These are phyloP conservation scores for Tipula unca DNA, from an alignment of 2,888 invertebrate genomes.

Conservation along the genomic window DNA sequence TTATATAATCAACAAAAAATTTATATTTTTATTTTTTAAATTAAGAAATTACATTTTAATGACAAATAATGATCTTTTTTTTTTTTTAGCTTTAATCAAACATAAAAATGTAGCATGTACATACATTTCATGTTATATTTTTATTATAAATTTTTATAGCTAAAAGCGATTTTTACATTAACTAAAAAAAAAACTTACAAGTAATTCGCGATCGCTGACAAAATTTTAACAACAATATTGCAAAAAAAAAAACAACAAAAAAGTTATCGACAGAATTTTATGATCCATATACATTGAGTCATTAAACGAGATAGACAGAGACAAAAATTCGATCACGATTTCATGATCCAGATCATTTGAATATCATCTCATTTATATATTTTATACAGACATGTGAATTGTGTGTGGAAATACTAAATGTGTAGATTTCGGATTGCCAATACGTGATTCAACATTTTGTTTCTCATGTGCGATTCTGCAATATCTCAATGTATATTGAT, in stretches of 20 bases:
- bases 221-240: neutral
- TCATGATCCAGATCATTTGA: neutral
- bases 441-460: neutral
- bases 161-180: neutral
- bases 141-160: neutral
- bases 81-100: neutral
- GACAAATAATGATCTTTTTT: slow-evolving; percentile 17
- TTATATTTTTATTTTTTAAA: neutral
- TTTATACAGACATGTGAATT: slow-evolving; percentile 1
- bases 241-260: neutral
- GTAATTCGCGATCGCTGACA: slow-evolving; percentile 15
- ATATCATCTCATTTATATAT: neutral
- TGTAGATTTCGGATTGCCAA: neutral
- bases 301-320: neutral
- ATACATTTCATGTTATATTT: neutral
- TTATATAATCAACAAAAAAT: neutral
- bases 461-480: neutral
- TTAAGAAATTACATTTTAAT: slow-evolving; percentile 21
- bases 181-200: slow-evolving; percentile 14
- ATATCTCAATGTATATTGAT: neutral
- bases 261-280: neutral
- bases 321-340: neutral
- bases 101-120: neutral
- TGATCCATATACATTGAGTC: neutral
- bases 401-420: neutral